phyloP scores from a whole-genome alignment of 2,113 vertebrate species.

The Proterorhinus semilunaris region DNA sequence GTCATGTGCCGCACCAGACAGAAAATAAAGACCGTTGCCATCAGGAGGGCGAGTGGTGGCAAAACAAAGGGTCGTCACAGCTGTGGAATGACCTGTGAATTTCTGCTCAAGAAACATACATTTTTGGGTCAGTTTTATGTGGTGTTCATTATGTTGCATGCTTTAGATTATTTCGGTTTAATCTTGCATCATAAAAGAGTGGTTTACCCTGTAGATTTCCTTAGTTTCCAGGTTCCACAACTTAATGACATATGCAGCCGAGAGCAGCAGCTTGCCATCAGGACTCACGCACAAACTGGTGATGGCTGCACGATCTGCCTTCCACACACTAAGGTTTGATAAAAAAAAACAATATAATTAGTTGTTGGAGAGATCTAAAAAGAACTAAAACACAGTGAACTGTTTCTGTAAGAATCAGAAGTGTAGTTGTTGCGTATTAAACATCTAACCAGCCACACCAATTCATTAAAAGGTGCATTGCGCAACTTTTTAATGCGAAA shows the following conservation, averaged over 20 bases:
- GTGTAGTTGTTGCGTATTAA: too few relatives aligned
- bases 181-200: not conserved
- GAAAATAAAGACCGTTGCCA: constrained; percentile 92
- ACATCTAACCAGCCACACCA: too few relatives aligned
- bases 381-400: not conserved
- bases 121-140: not conserved
- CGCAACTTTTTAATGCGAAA: too few relatives aligned
- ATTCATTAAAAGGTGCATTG: too few relatives aligned
- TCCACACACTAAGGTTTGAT: constrained; percentile 87
- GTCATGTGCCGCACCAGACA: constrained; percentile 91
- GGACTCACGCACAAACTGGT: constrained; percentile 91
- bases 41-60: constrained; percentile 85
- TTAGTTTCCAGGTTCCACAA: constrained; percentile 98
- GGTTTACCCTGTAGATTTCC: constrained; percentile 93
- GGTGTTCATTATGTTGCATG: not conserved
- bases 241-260: constrained; percentile 93
- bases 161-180: too few relatives aligned
- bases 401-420: not conserved
- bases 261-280: constrained; percentile 93
- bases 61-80: constrained; percentile 90
- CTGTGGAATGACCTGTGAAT: constrained; percentile 94
- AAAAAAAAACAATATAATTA: constrained; percentile 16
- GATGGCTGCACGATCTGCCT: constrained; percentile 89
- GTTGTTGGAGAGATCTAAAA: not conserved
- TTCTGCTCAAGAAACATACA: constrained; percentile 69